These are phyloP conservation scores for Drosophila tropicalis DNA, from an alignment of 1,140 invertebrate species.

Conservation along the genomic window DNA sequence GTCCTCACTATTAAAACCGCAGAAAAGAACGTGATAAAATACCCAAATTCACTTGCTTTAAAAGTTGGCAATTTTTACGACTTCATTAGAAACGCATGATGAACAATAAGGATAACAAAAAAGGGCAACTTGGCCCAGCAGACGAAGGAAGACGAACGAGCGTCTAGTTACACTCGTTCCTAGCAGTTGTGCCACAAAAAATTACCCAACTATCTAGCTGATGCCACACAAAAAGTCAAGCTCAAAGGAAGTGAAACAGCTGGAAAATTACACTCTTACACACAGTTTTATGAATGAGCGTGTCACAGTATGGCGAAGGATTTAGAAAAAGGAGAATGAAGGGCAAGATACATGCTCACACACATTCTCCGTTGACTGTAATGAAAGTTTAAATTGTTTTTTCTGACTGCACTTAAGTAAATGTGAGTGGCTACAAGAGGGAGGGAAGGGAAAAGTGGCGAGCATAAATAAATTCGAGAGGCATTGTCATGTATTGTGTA, in stretches of 20 bases:
- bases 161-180: neutral
- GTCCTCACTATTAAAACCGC: neutral
- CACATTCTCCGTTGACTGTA: slow-evolving; percentile 1
- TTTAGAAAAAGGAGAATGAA: neutral
- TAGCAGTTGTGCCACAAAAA: slow-evolving; percentile 7
- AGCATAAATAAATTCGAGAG: slow-evolving; percentile 5
- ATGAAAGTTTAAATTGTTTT: slow-evolving; percentile 27
- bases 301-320: neutral
- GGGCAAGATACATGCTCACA: neutral
- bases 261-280: slow-evolving; percentile 24
- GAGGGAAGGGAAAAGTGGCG: neutral
- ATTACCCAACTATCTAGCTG: slow-evolving; percentile 5
- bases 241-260: slow-evolving; percentile 21
- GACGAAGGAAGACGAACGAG: neutral
- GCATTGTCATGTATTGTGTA: slow-evolving; percentile 6
- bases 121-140: slow-evolving; percentile 1
- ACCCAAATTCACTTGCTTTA: slow-evolving; percentile 20
- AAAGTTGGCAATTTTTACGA: slow-evolving; percentile 39
- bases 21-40: slow-evolving; percentile 4
- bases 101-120: slow-evolving; percentile 33
- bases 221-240: slow-evolving; percentile 22
- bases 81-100: slow-evolving; percentile 40
- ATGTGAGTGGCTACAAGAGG: neutral
- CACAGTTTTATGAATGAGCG: slow-evolving; percentile 20
- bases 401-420: slow-evolving; percentile 6